Evolutionary conservation across 1,140 invertebrate species (phyloP), one percentile per base, ranked within the genome.

Genomic region (Conus betulinus): DNA sequence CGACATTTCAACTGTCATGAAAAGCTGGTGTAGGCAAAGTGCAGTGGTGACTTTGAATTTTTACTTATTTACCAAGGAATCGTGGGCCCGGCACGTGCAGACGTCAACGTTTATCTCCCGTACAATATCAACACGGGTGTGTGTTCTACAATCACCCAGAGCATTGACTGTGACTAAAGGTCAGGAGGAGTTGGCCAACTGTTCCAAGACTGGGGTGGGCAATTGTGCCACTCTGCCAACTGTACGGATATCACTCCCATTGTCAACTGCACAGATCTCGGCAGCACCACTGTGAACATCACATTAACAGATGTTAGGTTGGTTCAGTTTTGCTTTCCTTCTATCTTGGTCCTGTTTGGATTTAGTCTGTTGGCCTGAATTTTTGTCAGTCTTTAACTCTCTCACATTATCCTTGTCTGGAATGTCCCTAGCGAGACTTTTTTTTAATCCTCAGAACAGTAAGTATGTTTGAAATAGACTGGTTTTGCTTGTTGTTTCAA

Each of bases 71-170:
- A 60, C 57, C 51, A 79, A 88, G 87, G 87, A 23, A 60, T 83
- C 23, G 87, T 88, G 55, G 79, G 87, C 39, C 87, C 60, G 13
- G 87, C 87, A 15, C 39, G 78, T 15, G 79, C 79, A 15, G 87
- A 88, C 78, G 60, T 88, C 11, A 25, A 51, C 15, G 3, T 88
- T 20, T 11, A 53, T 25, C 20, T 88, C n/a, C 27, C 20, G 51
- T 82, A 88, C 87, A 15, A 51, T 13, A 82, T 83, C 27, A 27
- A 25, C n/a, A 67, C 78, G 10, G 87, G 60, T 25, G 11, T 23
- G 71, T 88, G 87, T n/a, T 57, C 39, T 17, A 67, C 55, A 17
- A 63, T 88, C 60, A 67, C 55, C 57, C 78, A 23, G 78, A 39
- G 57, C 55, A 82, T 88, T 5, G n/a, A n/a, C n/a, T n/a, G 52